Conservation (phyloP, 2,888 invertebrate genomes). For the Agrilus mali region DNA sequence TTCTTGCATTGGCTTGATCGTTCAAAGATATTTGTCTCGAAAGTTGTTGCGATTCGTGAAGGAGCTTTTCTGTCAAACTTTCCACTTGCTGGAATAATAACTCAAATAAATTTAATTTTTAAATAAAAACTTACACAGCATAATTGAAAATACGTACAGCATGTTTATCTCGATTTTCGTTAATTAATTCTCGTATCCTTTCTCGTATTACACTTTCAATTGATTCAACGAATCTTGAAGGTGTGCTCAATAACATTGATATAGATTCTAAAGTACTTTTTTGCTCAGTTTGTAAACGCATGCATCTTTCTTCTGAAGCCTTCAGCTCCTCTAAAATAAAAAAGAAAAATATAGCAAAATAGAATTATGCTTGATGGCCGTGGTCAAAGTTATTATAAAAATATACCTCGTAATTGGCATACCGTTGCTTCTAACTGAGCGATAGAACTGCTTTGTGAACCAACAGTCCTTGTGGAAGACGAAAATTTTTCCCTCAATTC, state of each 20-base stretch:
- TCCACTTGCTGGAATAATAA: conserved; percentile 54
- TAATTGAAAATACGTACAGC: conserved; percentile 40
- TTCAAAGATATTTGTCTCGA: conserved; percentile 53
- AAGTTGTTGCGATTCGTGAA: conserved; percentile 57
- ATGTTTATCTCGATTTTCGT: conserved; percentile 64
- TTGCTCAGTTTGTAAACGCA: conserved; percentile 52
- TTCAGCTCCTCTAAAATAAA: conserved; percentile 49
- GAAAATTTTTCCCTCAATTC: conserved; percentile 54
- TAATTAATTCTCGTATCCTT: conserved; percentile 60
- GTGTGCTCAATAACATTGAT: conserved; percentile 56
- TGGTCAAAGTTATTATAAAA: not conserved
- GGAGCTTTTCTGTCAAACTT: conserved; percentile 61
- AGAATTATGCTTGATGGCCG: no score
- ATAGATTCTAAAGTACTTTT: conserved; percentile 58
- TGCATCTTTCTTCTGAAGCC: conserved; percentile 54
- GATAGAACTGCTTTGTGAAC: conserved; percentile 53
- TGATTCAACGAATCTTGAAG: conserved; percentile 62
- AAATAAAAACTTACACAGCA: not conserved
- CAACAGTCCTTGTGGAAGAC: conserved; percentile 50
- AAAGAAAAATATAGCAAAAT: not conserved
- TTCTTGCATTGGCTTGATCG: conserved; percentile 49
- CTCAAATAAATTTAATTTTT: not conserved
- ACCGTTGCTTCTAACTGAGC: conserved; percentile 57
- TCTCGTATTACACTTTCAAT: conserved; percentile 70
- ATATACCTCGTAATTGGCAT: conserved; percentile 51